Conservation (phyloP, 2,113 vertebrate species). For the Abramis brama region DNA sequence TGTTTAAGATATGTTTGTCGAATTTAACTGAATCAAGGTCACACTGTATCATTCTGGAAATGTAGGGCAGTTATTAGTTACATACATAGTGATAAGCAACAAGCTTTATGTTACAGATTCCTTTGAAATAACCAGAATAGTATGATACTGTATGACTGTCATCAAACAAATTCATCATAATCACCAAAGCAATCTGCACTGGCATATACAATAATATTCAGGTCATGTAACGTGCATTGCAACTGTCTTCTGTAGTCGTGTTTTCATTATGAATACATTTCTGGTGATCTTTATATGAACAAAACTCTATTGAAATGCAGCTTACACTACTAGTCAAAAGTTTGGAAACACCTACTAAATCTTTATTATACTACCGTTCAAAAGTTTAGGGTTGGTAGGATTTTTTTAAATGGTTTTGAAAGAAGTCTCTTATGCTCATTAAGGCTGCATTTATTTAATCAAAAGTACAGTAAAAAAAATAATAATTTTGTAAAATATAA, state of each 20-base stretch:
- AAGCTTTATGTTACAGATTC: background rate
- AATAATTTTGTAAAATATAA: background rate
- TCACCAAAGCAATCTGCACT: background rate
- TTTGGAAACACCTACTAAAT: background rate
- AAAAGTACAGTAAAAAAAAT: background rate
- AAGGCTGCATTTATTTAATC: background rate
- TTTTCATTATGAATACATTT: background rate
- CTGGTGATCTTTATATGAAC: background rate
- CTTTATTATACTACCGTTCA: background rate
- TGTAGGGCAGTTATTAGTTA: background rate
- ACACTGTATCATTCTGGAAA: background rate
- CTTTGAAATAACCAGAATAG: background rate
- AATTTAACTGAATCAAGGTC: slow-evolving; percentile 12
- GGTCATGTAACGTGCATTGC: background rate
- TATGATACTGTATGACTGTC: background rate
- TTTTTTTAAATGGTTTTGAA: no score
- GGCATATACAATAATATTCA: background rate
- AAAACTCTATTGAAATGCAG: background rate
- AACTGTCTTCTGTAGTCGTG: background rate
- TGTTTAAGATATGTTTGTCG: background rate
- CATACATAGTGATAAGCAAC: background rate
- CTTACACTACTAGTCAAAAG: background rate
- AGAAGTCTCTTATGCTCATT: no score
- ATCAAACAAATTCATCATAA: background rate
- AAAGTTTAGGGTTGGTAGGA: background rate